Percentiles rank a stretch among this genome's conserved stretches.
phyloP scores from a whole-genome alignment of 2,888 invertebrate species.

The Galerucella pusilla region DNA sequence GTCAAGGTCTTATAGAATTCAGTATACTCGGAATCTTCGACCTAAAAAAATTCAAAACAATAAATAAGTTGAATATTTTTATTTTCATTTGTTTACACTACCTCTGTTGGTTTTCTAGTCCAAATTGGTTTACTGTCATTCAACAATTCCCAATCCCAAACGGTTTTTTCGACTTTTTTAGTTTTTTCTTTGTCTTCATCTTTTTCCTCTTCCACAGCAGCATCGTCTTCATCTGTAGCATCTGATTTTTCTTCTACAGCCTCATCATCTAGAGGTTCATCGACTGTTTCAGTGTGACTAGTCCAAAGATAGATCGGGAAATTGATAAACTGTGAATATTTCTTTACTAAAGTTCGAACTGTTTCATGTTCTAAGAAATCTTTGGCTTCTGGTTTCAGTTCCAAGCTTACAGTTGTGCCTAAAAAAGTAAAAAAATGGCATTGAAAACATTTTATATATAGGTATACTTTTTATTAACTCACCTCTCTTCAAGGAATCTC shows the following conservation, averaged over 20 bases:
- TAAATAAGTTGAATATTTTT: neutral
- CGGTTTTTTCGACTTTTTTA: constrained; percentile 90
- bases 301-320: constrained; percentile 98
- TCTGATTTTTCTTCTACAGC: constrained; percentile 70
- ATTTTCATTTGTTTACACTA: neutral
- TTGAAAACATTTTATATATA: too few relatives aligned
- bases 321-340: constrained; percentile 99
- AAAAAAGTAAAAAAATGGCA: constrained; percentile 12
- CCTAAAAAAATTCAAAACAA: constrained; percentile 56
- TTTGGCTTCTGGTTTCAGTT: constrained; percentile 96
- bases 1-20: constrained; percentile 97
- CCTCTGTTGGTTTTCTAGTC: constrained; percentile 89
- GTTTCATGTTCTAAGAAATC: constrained; percentile 96
- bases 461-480: constrained; percentile 1
- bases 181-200: constrained; percentile 81
- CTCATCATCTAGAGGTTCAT: constrained; percentile 70
- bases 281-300: constrained; percentile 76
- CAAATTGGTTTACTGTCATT: constrained; percentile 99
- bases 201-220: constrained; percentile 78
- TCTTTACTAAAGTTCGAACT: constrained; percentile 89
- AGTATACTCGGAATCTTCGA: constrained; percentile 88
- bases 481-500: constrained; percentile 87
- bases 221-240: constrained; percentile 70
- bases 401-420: constrained; percentile 72
- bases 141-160: constrained; percentile 97